Evolutionary conservation across 2,113 vertebrate species (phyloP).

Genomic region (Mus spicilegus): DNA sequence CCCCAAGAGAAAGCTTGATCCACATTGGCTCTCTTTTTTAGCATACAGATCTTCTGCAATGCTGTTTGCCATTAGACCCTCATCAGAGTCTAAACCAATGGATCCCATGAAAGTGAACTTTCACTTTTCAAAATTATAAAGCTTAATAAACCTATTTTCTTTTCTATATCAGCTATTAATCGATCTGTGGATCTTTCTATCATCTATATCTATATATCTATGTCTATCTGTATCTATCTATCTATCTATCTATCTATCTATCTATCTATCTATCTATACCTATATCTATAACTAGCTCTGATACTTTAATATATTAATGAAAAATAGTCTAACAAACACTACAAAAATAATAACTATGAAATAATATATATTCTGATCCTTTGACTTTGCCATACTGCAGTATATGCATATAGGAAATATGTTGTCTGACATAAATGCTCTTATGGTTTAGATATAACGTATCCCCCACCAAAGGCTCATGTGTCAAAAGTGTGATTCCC

Average conservation of each 20-base stretch:
- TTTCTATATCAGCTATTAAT: neutral
- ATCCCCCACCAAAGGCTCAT: neutral
- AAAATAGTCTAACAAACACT: neutral
- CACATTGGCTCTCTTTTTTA: neutral
- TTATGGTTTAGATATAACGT: neutral
- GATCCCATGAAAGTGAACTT: neutral
- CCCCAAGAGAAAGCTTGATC: neutral
- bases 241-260: neutral
- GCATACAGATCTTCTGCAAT: too few species aligned
- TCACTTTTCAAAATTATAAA: neutral
- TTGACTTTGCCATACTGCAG: neutral
- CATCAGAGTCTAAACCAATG: neutral
- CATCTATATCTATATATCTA: neutral
- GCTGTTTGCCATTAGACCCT: neutral
- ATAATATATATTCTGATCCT: neutral
- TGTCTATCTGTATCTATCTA: too few species aligned
- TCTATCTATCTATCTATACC: too few species aligned
- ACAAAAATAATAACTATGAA: neutral
- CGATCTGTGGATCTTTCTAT: neutral
- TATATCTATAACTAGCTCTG: neutral
- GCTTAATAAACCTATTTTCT: neutral
- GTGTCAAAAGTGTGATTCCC: neutral
- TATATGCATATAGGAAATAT: neutral
- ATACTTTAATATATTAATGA: neutral
- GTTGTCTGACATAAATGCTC: neutral